Evolutionary conservation across 2,797 vertebrate species (phyloP).

Genomic region (Pantherophis alleghaniensis): DNA sequence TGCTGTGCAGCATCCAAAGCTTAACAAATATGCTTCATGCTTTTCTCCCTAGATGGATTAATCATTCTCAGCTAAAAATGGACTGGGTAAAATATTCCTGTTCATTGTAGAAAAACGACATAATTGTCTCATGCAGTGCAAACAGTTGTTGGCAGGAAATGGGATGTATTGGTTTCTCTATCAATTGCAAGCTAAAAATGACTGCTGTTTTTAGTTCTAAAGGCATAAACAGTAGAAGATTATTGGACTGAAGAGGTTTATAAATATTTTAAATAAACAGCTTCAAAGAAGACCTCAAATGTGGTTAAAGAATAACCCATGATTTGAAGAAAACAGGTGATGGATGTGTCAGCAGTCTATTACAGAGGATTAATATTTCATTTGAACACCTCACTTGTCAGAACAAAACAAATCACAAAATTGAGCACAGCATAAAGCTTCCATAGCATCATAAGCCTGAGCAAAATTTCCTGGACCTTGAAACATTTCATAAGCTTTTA

Average conservation of each 20-base stretch:
- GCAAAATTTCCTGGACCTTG: background rate
- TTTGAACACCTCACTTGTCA: background rate
- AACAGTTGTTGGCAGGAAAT: background rate
- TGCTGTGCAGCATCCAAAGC: background rate
- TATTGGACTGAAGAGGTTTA: background rate
- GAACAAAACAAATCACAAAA: background rate
- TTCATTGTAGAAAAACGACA: background rate
- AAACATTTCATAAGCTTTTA: background rate
- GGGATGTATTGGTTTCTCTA: background rate
- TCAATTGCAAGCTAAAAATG: background rate
- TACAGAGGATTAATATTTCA: background rate
- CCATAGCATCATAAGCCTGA: background rate
- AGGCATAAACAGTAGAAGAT: background rate
- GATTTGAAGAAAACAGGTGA: background rate
- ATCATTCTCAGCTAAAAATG: background rate
- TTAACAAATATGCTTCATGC: background rate
- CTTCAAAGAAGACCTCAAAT: background rate
- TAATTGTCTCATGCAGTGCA: background rate
- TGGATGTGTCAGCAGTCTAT: background rate
- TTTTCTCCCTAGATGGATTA: background rate
- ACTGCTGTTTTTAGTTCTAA: background rate
- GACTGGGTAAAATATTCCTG: background rate
- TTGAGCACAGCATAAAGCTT: background rate
- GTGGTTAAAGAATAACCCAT: background rate
- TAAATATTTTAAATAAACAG: background rate